These are phyloP conservation scores for Percopsis transmontana DNA, from an alignment of 2,113 vertebrate species.

Conservation along the genomic window DNA sequence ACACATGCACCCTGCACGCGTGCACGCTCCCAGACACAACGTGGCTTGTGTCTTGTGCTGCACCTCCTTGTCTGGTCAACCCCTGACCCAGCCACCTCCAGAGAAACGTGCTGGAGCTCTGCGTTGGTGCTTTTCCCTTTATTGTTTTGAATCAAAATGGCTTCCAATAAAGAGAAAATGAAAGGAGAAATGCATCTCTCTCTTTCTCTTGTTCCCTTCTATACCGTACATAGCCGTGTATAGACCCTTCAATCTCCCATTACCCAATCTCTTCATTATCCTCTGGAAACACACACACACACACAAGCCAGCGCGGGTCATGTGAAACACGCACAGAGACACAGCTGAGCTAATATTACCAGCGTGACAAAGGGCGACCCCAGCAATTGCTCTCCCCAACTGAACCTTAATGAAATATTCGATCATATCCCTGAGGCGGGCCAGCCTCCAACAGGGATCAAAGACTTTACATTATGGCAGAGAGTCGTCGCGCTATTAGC, in stretches of 20 bases:
- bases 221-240: constrained; percentile 16
- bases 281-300: constrained; percentile 11
- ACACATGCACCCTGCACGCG: background rate
- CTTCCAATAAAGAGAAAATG: constrained; percentile 41
- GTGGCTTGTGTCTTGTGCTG: constrained; percentile 36
- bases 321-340: constrained; percentile 55
- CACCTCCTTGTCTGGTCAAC: constrained; percentile 37
- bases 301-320: background rate
- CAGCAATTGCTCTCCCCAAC: constrained; percentile 47
- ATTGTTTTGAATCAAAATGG: constrained; percentile 47
- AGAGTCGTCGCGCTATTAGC: constrained; percentile 52
- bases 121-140: background rate
- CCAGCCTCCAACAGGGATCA: constrained; percentile 72
- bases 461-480: constrained; percentile 62
- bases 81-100: constrained; percentile 30
- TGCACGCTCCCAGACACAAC: background rate
- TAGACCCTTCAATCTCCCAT: constrained; percentile 57
- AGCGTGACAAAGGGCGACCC: constrained; percentile 42
- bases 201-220: constrained; percentile 1
- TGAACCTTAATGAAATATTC: constrained; percentile 69
- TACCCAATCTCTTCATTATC: constrained; percentile 71
- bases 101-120: constrained; percentile 15
- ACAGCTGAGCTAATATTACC: constrained; percentile 61
- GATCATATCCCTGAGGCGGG: constrained; percentile 66
- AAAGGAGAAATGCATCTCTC: constrained; percentile 47